phyloP scores from a whole-genome alignment of 2,113 vertebrate genomes.

The Pogonocichla stellata region DNA sequence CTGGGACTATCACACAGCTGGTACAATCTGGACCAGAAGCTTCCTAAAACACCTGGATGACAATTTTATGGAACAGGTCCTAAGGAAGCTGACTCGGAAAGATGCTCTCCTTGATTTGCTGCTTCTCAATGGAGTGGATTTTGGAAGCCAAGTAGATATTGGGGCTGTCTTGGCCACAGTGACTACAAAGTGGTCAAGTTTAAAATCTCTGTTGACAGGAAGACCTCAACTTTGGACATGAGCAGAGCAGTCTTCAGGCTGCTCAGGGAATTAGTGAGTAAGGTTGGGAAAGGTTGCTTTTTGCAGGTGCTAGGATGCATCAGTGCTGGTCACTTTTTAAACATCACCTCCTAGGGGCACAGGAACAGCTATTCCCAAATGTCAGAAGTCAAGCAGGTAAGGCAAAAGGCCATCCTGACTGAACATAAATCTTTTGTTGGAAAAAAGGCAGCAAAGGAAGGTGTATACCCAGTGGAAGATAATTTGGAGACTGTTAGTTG shows the following conservation, averaged over 20 bases:
- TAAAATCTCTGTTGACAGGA: neutral
- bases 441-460: neutral
- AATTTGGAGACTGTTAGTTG: neutral
- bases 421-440: neutral
- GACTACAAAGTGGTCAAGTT: fast-evolving
- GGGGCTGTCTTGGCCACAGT: neutral
- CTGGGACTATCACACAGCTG: neutral
- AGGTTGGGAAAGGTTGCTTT: neutral
- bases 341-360: neutral
- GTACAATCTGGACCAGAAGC: neutral
- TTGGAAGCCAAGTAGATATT: neutral
- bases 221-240: neutral
- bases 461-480: neutral
- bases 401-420: neutral
- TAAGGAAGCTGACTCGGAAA: neutral
- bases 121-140: neutral
- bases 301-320: neutral
- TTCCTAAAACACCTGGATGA: neutral
- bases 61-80: neutral
- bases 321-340: neutral
- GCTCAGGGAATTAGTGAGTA: neutral
- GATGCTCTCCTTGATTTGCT: neutral
- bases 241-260: neutral
- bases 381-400: neutral
- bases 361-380: neutral